Evolutionary conservation across 2,888 invertebrate genomes (phyloP).

Genomic region (Heteropelma amictum): DNA sequence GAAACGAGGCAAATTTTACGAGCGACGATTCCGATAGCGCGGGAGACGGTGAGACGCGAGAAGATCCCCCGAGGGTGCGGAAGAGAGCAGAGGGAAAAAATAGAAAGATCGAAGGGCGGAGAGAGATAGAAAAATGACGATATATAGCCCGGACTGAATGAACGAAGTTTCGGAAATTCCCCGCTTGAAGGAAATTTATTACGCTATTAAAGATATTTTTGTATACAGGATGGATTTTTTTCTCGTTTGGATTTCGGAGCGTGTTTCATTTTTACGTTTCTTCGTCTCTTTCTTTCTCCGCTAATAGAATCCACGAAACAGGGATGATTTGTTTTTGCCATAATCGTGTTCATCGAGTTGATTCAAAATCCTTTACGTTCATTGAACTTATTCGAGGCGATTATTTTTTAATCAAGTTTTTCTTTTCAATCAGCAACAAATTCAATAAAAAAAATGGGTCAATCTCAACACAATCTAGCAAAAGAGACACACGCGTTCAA

Average conservation of each 20-base stretch:
- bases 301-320: no score
- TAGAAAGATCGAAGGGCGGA: conserved; percentile 8
- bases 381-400: no score
- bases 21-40: conserved; percentile 45
- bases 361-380: no score
- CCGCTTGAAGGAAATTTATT: conserved; percentile 16
- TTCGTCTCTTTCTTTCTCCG: neutral
- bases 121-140: conserved; percentile 2
- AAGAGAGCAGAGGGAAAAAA: conserved; percentile 14
- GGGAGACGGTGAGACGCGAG: conserved; percentile 1
- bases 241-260: no score
- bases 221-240: conserved; percentile 22
- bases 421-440: no score
- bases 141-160: neutral
- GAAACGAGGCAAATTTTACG: neutral
- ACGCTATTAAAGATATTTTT: conserved; percentile 35
- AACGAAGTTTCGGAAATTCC: conserved; percentile 12
- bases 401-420: no score
- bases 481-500: no score
- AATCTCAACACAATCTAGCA: no score
- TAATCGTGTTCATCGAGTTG: no score
- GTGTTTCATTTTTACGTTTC: neutral
- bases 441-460: no score
- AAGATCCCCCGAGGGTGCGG: conserved; percentile 13
- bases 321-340: no score